Conservation (phyloP, 2,797 vertebrate species). For the Falco rusticolus region DNA sequence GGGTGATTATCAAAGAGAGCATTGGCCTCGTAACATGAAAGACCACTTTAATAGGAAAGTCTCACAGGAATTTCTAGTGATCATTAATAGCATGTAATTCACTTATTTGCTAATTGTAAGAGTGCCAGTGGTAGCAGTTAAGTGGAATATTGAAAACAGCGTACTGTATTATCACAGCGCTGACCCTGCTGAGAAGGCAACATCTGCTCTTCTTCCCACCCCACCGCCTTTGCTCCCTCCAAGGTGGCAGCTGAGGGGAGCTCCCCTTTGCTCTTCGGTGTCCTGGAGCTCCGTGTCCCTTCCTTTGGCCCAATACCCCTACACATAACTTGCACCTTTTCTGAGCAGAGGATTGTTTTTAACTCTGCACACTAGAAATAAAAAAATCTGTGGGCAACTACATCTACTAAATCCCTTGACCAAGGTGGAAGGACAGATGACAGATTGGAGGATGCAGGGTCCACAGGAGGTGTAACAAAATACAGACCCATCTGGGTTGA, state of each 20-base stretch:
- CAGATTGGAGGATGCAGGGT: conserved; percentile 9
- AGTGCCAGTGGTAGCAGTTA: not conserved
- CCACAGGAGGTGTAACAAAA: conserved; percentile 50
- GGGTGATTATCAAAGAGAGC: not conserved
- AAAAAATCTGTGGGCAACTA: not conserved
- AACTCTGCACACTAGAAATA: not conserved
- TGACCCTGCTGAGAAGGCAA: not conserved
- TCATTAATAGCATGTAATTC: conserved; percentile 12
- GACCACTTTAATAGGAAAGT: not conserved
- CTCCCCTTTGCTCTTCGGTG: not conserved
- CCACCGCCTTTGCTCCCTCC: not conserved
- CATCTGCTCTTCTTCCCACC: not conserved
- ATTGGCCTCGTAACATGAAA: conserved; percentile 13
- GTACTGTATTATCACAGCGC: not conserved
- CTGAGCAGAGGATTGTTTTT: not conserved
- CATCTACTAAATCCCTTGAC: not conserved
- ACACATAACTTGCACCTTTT: not conserved
- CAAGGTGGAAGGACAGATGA: conserved; percentile 57
- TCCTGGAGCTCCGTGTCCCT: not conserved
- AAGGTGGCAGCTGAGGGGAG: not conserved
- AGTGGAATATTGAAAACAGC: not conserved
- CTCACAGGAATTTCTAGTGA: conserved; percentile 12
- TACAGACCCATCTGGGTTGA: conserved; percentile 40
- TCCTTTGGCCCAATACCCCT: fast-evolving
- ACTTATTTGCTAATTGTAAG: conserved; percentile 12